Base-by-base conservation (phyloP, 2,113 vertebrate species). In the Heteronetta atricapilla region DNA sequence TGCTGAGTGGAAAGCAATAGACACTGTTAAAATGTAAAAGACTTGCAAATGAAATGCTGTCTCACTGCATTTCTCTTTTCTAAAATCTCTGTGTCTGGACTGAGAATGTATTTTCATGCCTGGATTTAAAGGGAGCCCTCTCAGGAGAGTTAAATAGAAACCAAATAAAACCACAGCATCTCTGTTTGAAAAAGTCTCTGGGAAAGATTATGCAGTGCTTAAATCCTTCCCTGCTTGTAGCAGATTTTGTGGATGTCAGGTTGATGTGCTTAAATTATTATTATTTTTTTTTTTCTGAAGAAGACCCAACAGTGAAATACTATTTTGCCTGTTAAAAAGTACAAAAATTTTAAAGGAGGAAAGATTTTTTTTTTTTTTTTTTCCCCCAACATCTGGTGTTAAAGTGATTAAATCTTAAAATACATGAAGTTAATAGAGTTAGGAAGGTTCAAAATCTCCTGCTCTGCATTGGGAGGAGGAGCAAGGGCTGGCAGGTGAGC, bases 1-100 rank as follows among this genome's bases (percentile, higher is more conserved):
- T 90, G 67, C 69, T 86, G 72, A 83, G 52, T 42, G 53, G 60
- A 93, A 89, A 92, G 86, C 44, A 83, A 72, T 59, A 82, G 82
- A 66, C 29, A 83, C 55, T 84, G 82, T 81, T 96, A 95, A 94
- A 93, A 94, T 95, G 86, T 93, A 96, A 95, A 97, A 88, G 72
- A 96, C 86, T 96, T 97, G 95, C 89, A 95, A 96, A 97, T 97
- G 80, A 96, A 97, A 93, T 91, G 76, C 94, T 94, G 69, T 90
- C 88, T 92, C 79, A 73, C 22, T 96, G 69, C 62, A 89, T 83
- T 86, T 91, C 72, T 75, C 68, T 85, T 76, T 90, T 73, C 92
- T 92, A 87, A 95, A 95, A 74, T 88, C 86, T 94, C 84, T 94
- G 50, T 94, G 90, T 87, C 93, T 97, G 84, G 92, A 93, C 91